Base-by-base conservation (phyloP, 2,113 vertebrate species). In the Synchiropus splendidus region DNA sequence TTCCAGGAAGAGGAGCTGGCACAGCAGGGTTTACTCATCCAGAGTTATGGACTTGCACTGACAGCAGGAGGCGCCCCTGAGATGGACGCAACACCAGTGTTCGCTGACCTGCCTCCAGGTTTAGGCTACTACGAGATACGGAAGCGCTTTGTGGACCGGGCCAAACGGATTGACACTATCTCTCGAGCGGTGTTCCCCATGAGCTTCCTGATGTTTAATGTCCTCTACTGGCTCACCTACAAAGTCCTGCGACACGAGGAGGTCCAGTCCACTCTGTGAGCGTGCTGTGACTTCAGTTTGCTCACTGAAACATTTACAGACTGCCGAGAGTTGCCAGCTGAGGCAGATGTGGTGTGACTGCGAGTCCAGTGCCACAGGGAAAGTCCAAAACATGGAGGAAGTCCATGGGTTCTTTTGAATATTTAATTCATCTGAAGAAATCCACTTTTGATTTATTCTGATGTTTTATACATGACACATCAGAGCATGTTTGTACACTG, bases 161-260 rank as follows among this genome's bases (percentile, higher is more conserved):
- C 93, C 9, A 96, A 93, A 59, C 84, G 89, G 61, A 97, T 97
- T 8, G 91, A 97, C 55, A 95, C 91, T 39, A 62, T 97, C 55
- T 92, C 93, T 35, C 51, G 89, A 9, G 93, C 92, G 0, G 60
- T 90, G 61, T 97, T 97, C 58, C 94, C 94, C 31, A 88, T 97
- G 73, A 88, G 89, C 52, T 97, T 97, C 72, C 85, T 97, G 39
- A 67, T 93, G 63, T 97, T 97, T 67, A 97, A 97, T 4, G 77
- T 95, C 50, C 90, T 97, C 70, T 97, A 97, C 72, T 97, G 94
- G 93, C 78, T 96, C 0, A 68, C 92, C 37, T 95, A 92, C 80
- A 94, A 96, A 83, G 90, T 97, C 42, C 79, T 97, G 48, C 75
- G 74, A 35, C 85, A 87, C 0, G 89, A 94, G 70, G 91, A 93